Percentiles rank a stretch among this genome's conserved stretches.
phyloP scores from a whole-genome alignment of 1,140 invertebrate genomes.

The Armadillidium nasatum region DNA sequence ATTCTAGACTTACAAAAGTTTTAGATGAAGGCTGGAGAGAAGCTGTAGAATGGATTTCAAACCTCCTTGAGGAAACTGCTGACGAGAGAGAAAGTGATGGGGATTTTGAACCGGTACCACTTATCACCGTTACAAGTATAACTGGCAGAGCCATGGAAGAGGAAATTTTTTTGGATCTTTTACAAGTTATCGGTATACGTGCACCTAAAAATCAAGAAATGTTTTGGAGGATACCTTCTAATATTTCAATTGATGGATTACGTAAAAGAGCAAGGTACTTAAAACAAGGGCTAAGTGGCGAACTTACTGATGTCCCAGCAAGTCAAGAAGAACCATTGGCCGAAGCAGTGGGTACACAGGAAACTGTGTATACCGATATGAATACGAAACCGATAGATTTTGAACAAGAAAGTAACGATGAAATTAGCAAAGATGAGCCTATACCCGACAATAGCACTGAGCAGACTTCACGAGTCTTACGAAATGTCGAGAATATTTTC shows the following conservation, averaged over 20 bases:
- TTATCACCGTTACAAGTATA: slow-evolving; percentile 35
- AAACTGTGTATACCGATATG: too few species aligned
- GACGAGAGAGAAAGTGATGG: slow-evolving; percentile 42
- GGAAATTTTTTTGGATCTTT: slow-evolving; percentile 30
- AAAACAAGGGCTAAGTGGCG: slow-evolving; percentile 30
- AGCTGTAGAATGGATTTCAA: slow-evolving; percentile 33
- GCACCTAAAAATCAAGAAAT: slow-evolving; percentile 38
- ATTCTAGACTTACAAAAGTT: slow-evolving; percentile 6
- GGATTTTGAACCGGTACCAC: slow-evolving; percentile 41
- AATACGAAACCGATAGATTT: too few species aligned
- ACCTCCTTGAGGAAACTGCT: slow-evolving; percentile 32
- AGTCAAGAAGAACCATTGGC: too few species aligned
- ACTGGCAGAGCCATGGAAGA: slow-evolving; percentile 41
- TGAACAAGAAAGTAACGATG: too few species aligned
- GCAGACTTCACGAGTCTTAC: too few species aligned
- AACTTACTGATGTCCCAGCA: too few species aligned
- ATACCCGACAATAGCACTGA: too few species aligned
- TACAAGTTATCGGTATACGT: slow-evolving; percentile 35
- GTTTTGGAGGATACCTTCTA: slow-evolving; percentile 41
- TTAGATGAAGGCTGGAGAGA: slow-evolving; percentile 22
- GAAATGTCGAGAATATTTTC: too few species aligned
- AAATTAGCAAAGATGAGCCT: too few species aligned
- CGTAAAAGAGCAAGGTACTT: slow-evolving; percentile 36
- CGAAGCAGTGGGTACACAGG: too few species aligned
- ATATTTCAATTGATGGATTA: slow-evolving; percentile 30